Percentiles rank a stretch among this genome's conserved stretches.
phyloP scores from a whole-genome alignment of 2,113 vertebrate species.

The Hippopotamus amphibius region DNA sequence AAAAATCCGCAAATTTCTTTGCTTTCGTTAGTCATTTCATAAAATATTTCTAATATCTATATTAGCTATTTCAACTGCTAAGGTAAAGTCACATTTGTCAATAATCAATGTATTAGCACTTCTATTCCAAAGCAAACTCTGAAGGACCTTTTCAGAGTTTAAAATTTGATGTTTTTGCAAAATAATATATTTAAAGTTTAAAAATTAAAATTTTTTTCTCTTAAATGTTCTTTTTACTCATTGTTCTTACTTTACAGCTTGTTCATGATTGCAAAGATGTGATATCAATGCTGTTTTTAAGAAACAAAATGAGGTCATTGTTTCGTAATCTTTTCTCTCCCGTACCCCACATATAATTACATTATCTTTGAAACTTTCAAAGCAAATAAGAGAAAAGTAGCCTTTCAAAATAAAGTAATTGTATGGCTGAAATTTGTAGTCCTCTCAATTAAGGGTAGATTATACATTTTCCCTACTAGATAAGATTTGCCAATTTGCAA shows the following conservation, averaged over 20 bases:
- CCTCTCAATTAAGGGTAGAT: slow-evolving; percentile 31
- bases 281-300: slow-evolving; percentile 49
- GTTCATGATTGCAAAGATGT: slow-evolving; percentile 67
- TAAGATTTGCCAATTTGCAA: not conserved
- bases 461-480: not conserved
- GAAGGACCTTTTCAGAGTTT: slow-evolving; percentile 71
- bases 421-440: slow-evolving; percentile 24
- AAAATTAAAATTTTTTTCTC: slow-evolving; percentile 69
- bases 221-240: slow-evolving; percentile 46
- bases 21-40: slow-evolving; percentile 53
- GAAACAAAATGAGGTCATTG: slow-evolving; percentile 60
- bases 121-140: slow-evolving; percentile 74
- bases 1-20: not conserved
- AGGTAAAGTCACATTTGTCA: slow-evolving; percentile 70
- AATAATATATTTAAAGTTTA: slow-evolving; percentile 74
- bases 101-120: slow-evolving; percentile 73
- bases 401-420: slow-evolving; percentile 76
- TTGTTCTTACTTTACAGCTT: slow-evolving; percentile 52
- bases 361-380: slow-evolving; percentile 69
- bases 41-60: slow-evolving; percentile 56
- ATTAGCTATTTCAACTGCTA: slow-evolving; percentile 59
- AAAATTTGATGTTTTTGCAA: slow-evolving; percentile 70
- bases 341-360: slow-evolving; percentile 54
- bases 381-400: slow-evolving; percentile 75
- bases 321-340: slow-evolving; percentile 73